Evolutionary conservation across 92 coral and sea anemone species (phyloP), one percentile per base, ranked within the genome.

Genomic region (Porites cylindrica): DNA sequence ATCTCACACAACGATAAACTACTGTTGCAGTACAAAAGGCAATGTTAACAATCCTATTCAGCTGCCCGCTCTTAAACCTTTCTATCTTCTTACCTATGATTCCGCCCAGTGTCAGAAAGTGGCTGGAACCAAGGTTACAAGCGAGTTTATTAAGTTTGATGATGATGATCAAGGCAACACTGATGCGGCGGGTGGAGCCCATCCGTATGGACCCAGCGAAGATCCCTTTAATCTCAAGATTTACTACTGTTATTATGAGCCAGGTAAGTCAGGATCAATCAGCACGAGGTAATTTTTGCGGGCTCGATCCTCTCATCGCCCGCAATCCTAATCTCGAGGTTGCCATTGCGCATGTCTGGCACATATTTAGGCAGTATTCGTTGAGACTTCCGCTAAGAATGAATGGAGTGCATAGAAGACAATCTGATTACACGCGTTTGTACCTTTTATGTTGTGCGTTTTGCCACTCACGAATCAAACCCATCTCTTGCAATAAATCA

Each of bases 191-290:
- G 95, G 92, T 19, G 99, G 99, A 1, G 92, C 94, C 2, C 98
- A 95, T 81, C 99, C 99, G 12, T 97, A 97, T 81, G 99, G 99
- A 56, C 98, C 98, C 52, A 95, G 98, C 52, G 99, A 97, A 84
- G 99, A 97, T 77, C 99, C 99, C 4, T 97, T 97, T 66, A 97
- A 97, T 85, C 88, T 97, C 20, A 97, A 97, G 91, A 92, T 97
- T 67, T 97, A 97, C 78, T 97, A 93, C 81, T 97, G 99, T 77
- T 97, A 95, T 80, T 97, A 97, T 51, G 98, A 96, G 81, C 99
- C 99, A 86, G 99, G 98, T 96, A 32, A 38, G 62, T 76, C 24
- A 56, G 61, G 61, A 10, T 9, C 13, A 56, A 56, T 10, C 12
- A 3, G 47, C 47, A 4, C 5, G 4, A 38, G 47, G 47, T 4